These are phyloP conservation scores for Cercopithecus diana DNA, from an alignment of 2,797 vertebrate genomes.

Conservation along the genomic window DNA sequence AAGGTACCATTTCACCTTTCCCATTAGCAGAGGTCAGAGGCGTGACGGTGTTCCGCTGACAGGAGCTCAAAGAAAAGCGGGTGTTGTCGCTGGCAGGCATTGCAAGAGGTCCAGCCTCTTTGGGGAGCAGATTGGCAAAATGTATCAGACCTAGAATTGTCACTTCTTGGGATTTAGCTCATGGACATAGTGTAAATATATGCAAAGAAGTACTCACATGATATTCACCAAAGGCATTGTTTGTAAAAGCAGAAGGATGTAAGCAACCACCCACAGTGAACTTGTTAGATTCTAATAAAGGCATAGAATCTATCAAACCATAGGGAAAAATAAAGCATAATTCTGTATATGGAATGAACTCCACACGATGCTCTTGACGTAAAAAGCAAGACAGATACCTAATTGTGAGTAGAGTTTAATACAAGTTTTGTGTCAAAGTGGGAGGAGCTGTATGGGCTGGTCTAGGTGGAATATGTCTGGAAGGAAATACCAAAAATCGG, in stretches of 20 bases:
- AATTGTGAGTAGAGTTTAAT: neutral
- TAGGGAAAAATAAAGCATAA: neutral
- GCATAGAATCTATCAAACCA: neutral
- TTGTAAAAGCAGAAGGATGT: neutral
- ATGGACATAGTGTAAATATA: neutral
- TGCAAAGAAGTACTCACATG: neutral
- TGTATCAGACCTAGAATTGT: neutral
- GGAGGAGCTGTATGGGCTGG: too few species aligned
- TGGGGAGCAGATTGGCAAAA: neutral
- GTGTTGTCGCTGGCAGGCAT: too few species aligned
- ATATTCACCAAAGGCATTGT: neutral
- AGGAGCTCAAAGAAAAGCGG: too few species aligned
- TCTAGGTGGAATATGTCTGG: neutral
- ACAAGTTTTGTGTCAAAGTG: neutral
- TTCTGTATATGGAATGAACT: neutral
- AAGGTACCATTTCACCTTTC: neutral
- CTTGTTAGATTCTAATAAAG: neutral
- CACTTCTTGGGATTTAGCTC: neutral
- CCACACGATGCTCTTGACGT: neutral
- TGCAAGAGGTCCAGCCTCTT: neutral
- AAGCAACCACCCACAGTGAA: neutral
- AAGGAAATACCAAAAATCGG: neutral
- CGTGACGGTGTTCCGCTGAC: neutral
- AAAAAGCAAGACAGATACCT: neutral
- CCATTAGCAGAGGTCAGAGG: neutral